Conservation (phyloP, 2,797 vertebrate species). For the Amniataba percoides region DNA sequence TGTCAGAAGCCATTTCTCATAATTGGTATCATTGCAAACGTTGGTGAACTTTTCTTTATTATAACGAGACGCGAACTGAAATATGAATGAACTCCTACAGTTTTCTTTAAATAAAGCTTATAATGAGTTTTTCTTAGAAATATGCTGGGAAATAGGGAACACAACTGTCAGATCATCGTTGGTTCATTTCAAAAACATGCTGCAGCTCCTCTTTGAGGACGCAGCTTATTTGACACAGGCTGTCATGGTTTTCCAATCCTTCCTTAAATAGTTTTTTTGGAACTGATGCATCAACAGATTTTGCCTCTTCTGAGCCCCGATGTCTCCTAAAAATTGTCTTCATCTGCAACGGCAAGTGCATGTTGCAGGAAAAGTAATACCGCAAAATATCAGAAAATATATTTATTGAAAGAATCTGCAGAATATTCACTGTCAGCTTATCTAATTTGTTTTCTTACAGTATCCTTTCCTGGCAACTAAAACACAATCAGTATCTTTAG, state of each 20-base stretch:
- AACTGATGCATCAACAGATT: neutral
- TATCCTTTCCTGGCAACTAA: neutral
- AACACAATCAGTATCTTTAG: neutral
- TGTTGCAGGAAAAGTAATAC: neutral
- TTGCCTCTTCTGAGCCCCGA: neutral
- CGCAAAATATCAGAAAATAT: neutral
- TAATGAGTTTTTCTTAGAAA: neutral
- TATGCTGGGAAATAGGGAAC: neutral
- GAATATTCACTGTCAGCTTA: neutral
- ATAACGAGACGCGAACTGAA: neutral
- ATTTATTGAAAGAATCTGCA: no score
- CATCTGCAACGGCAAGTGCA: neutral
- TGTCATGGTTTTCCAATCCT: neutral
- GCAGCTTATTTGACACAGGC: neutral
- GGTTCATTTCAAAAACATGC: neutral
- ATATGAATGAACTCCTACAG: neutral
- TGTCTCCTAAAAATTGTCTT: neutral
- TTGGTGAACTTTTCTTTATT: neutral
- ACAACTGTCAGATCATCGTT: neutral
- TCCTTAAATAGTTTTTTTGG: neutral
- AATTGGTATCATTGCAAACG: conserved; percentile 13
- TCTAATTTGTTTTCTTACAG: neutral
- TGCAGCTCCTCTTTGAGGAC: neutral
- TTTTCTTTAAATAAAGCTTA: neutral
- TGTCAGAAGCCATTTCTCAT: conserved; percentile 18